Conservation (phyloP, 2,888 invertebrate species). For the Cartodere bifasciata region DNA sequence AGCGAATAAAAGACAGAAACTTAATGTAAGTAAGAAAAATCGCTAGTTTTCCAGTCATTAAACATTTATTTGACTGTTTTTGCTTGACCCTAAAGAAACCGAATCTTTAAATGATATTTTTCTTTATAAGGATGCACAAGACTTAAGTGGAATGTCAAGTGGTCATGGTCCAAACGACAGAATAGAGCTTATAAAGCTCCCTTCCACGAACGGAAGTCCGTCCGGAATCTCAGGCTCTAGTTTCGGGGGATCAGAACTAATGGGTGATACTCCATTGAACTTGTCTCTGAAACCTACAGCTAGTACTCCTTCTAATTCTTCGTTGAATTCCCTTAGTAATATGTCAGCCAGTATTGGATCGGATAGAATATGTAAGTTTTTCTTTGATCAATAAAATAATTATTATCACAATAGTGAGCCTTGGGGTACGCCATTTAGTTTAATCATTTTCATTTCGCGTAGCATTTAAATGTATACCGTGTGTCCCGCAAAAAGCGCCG, state of each 20-base stretch:
- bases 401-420: no score
- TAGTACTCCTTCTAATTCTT: constrained; percentile 33
- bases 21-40: constrained; percentile 29
- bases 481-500: no score
- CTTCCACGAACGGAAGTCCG: constrained; percentile 45
- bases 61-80: constrained; percentile 4
- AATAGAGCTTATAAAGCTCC: constrained; percentile 72
- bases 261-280: constrained; percentile 67
- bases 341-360: constrained; percentile 36
- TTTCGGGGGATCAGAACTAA: constrained; percentile 35
- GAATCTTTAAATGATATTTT: no score
- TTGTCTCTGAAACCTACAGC: constrained; percentile 62
- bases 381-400: constrained; percentile 1
- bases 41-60: constrained; percentile 2
- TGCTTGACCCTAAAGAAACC: constrained; percentile 9
- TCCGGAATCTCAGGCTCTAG: constrained; percentile 26
- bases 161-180: constrained; percentile 44
- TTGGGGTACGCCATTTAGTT: no score
- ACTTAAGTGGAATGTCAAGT: constrained; percentile 21
- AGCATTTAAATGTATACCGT: no score
- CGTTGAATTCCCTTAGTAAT: constrained; percentile 47
- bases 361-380: constrained; percentile 42
- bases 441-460: no score
- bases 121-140: constrained; percentile 26
- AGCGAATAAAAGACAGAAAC: constrained; percentile 33